A percentile compares a stretch with the other conserved stretches of the same genome.
phyloP scores from a whole-genome alignment of 2,113 vertebrate species.

The Saimiri boliviensis region DNA sequence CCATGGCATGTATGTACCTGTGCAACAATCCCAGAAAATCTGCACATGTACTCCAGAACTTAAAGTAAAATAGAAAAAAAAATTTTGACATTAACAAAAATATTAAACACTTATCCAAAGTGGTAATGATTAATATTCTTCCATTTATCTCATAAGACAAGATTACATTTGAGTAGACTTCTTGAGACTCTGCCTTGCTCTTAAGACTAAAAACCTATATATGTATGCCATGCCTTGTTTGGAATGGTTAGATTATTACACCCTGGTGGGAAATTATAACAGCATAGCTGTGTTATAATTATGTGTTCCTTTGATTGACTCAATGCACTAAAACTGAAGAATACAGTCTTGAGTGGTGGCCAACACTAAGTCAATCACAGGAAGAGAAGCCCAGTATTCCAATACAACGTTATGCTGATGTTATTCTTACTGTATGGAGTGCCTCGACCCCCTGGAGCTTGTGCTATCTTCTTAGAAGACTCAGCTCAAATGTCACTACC shows the following conservation, averaged over 20 bases:
- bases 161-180: neutral
- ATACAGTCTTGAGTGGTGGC: neutral
- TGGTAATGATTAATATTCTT: neutral
- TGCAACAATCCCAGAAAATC: too few relatives aligned
- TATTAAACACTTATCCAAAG: neutral
- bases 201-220: neutral
- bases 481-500: neutral
- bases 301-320: neutral
- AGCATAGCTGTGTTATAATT: neutral
- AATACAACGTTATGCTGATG: neutral
- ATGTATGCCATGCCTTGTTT: neutral
- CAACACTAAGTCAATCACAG: neutral
- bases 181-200: neutral
- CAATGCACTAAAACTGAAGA: neutral
- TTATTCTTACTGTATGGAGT: neutral
- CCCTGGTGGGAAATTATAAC: neutral
- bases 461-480: neutral
- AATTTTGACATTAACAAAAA: neutral
- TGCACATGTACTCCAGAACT: too few relatives aligned
- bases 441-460: neutral
- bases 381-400: neutral
- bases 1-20: too few relatives aligned
- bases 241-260: neutral
- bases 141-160: neutral
- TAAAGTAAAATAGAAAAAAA: too few relatives aligned